These are phyloP conservation scores for Magallana angulata DNA, from an alignment of 1,140 invertebrate genomes.

Conservation along the genomic window DNA sequence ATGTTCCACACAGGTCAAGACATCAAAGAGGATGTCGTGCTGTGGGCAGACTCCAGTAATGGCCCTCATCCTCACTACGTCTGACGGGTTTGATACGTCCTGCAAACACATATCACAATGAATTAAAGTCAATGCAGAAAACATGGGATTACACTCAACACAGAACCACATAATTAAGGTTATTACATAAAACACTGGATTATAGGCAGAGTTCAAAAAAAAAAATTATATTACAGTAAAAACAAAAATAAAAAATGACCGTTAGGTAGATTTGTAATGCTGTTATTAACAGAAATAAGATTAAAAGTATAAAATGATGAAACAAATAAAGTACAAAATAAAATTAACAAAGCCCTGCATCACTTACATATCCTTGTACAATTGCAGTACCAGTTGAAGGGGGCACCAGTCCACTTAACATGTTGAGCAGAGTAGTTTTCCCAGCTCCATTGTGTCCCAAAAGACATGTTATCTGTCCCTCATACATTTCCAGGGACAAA, in stretches of 20 bases:
- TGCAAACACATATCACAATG: slow-evolving; percentile 42
- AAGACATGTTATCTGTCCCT: slow-evolving; percentile 91
- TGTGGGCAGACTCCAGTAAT: slow-evolving; percentile 78
- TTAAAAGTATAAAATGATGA: neutral
- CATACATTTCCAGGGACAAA: slow-evolving; percentile 83
- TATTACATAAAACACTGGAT: too few relatives aligned
- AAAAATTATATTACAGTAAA: neutral
- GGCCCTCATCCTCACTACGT: slow-evolving; percentile 70
- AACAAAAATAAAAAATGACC: neutral
- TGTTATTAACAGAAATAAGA: neutral
- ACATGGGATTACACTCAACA: too few relatives aligned
- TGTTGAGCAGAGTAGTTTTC: slow-evolving; percentile 79
- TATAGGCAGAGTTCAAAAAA: neutral
- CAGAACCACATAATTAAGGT: too few relatives aligned
- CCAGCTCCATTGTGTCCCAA: slow-evolving; percentile 93
- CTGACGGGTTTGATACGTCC: slow-evolving; percentile 70
- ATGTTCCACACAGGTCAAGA: slow-evolving; percentile 76
- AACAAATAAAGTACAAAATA: too few relatives aligned
- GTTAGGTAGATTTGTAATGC: too few relatives aligned
- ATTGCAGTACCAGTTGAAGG: slow-evolving; percentile 77
- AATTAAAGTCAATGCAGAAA: neutral
- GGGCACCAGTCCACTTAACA: slow-evolving; percentile 78
- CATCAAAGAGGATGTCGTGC: slow-evolving; percentile 77
- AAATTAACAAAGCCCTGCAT: neutral
- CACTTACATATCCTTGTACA: slow-evolving; percentile 75